Conservation (phyloP, 2,113 vertebrate species). For the Triplophysa dalaica region DNA sequence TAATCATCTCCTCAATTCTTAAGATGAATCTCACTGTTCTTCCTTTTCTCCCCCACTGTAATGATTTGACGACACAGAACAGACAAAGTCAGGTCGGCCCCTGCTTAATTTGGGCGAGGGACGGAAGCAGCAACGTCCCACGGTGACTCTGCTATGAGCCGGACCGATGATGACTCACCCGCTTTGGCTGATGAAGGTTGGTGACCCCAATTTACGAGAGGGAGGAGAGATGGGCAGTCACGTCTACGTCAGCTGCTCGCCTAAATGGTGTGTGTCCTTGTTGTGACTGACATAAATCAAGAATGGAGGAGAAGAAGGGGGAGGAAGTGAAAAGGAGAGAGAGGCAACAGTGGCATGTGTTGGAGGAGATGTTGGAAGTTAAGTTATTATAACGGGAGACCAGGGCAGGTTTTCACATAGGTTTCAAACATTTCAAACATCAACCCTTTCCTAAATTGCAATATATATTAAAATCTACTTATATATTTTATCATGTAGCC, state of each 20-base stretch:
- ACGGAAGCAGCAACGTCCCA: slow-evolving; percentile 63
- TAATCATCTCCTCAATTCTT: slow-evolving; percentile 9
- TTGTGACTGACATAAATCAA: slow-evolving; percentile 78
- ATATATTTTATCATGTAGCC: no score
- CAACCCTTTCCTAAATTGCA: no score
- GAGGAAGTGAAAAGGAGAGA: background rate
- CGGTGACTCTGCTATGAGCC: slow-evolving; percentile 42
- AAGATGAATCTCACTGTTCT: slow-evolving; percentile 51
- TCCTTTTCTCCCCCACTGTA: slow-evolving; percentile 54
- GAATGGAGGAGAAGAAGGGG: slow-evolving; percentile 6
- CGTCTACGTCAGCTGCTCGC: slow-evolving; percentile 70
- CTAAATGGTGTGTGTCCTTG: slow-evolving; percentile 78
- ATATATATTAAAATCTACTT: no score
- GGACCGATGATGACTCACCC: slow-evolving; percentile 70
- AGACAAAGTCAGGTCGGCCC: slow-evolving; percentile 75
- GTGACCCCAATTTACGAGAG: slow-evolving; percentile 75
- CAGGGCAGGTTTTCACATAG: background rate
- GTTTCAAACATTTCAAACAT: background rate
- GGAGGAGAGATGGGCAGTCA: slow-evolving; percentile 60
- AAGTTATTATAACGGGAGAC: background rate
- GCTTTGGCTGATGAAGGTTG: slow-evolving; percentile 68
- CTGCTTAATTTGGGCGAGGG: slow-evolving; percentile 68
- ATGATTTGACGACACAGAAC: slow-evolving; percentile 71
- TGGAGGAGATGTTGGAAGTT: background rate
- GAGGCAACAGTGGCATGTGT: background rate